These are phyloP conservation scores for Sipha flava DNA, from an alignment of 1,140 invertebrate species.

Conservation along the genomic window DNA sequence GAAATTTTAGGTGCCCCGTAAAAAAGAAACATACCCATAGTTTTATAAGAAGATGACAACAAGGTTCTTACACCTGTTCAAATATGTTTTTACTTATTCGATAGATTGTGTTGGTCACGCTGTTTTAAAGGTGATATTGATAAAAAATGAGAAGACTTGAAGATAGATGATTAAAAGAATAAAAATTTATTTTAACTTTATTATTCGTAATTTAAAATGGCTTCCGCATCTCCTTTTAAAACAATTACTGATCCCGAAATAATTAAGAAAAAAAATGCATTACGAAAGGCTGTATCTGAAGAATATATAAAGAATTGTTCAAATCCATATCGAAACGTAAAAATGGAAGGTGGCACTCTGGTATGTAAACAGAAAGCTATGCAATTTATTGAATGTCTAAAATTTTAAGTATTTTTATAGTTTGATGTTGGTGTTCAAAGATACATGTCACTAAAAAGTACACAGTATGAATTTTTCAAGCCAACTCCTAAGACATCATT, in stretches of 20 bases:
- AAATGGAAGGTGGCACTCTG: slow-evolving; percentile 22
- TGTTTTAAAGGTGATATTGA: slow-evolving; percentile 5
- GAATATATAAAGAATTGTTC: background rate
- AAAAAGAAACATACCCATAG: no score
- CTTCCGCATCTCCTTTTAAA: background rate
- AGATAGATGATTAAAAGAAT: background rate
- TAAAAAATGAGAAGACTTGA: background rate
- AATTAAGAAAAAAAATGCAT: slow-evolving; percentile 21
- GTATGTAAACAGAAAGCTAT: background rate
- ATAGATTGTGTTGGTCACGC: background rate
- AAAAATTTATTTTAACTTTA: no score
- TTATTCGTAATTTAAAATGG: no score
- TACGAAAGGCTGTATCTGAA: background rate
- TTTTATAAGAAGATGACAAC: no score
- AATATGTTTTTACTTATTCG: no score
- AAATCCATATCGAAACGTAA: background rate
- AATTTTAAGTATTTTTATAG: background rate
- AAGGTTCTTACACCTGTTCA: no score
- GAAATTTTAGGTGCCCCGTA: no score
- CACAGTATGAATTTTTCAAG: background rate
- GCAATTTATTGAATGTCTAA: background rate
- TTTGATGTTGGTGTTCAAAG: slow-evolving; percentile 22
- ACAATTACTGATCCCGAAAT: background rate
- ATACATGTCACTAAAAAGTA: slow-evolving; percentile 6
- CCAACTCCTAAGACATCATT: background rate